Conservation (phyloP, 2,797 vertebrate genomes). For the Mus caroli region DNA sequence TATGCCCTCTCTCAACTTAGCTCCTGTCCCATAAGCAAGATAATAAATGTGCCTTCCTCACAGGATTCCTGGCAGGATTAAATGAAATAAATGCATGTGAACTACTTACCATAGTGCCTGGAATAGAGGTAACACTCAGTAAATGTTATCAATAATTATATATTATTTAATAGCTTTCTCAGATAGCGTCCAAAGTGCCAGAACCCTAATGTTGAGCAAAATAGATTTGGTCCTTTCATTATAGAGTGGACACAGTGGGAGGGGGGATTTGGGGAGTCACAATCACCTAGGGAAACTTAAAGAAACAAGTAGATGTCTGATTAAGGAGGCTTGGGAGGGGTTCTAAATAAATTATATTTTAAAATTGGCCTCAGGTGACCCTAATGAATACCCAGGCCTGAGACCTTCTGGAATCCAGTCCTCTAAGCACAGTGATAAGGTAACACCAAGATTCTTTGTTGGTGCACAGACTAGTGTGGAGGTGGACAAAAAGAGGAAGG, state of each 20-base stretch:
- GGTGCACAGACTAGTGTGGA: rapidly evolving
- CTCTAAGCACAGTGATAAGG: neutral
- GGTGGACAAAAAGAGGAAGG: neutral
- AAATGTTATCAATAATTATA: slow-evolving; percentile 43
- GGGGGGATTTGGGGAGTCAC: neutral
- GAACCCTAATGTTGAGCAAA: neutral
- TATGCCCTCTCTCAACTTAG: neutral
- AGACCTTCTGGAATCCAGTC: neutral
- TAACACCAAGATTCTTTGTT: neutral
- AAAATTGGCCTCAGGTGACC: neutral
- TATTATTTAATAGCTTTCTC: slow-evolving; percentile 43
- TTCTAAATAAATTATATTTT: neutral
- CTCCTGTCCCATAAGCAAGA: neutral
- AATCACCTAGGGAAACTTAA: neutral
- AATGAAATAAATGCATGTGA: neutral
- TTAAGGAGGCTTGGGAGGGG: neutral
- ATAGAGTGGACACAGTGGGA: neutral
- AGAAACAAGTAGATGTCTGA: neutral
- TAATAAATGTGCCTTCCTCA: neutral
- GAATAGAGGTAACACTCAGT: neutral
- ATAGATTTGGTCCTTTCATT: neutral
- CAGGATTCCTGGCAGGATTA: neutral
- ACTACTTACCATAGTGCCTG: slow-evolving; percentile 23
- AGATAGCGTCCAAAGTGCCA: neutral
- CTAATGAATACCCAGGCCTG: neutral